These are phyloP conservation scores for Holothuria leucospilota DNA, from an alignment of 53 echinoderm and acorn worm species.

Conservation along the genomic window DNA sequence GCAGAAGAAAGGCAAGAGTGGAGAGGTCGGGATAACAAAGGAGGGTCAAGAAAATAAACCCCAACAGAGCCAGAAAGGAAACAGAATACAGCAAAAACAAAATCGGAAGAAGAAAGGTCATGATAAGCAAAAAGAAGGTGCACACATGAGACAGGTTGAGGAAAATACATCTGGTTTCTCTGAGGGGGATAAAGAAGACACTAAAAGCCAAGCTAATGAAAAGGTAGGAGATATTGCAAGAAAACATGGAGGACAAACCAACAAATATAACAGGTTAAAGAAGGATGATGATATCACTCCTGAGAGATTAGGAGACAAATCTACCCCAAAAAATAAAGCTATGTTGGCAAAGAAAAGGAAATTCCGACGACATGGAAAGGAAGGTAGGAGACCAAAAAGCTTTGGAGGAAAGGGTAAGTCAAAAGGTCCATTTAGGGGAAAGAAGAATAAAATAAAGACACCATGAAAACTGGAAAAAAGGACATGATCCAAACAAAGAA, in stretches of 20 bases:
- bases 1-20: slow-evolving; percentile 32
- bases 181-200: slow-evolving; percentile 5
- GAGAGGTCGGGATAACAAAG: background rate
- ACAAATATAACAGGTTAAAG: background rate
- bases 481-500: no score
- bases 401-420: slow-evolving; percentile 8
- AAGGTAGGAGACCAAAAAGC: slow-evolving; percentile 2
- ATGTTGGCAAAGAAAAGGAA: background rate
- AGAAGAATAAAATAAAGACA: slow-evolving; percentile 13
- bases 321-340: background rate
- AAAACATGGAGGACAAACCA: background rate
- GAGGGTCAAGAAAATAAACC: background rate
- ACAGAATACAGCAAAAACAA: background rate
- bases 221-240: background rate
- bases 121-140: background rate
- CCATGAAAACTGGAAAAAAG: background rate
- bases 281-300: background rate
- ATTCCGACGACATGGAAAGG: background rate
- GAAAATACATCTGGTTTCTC: background rate
- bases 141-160: background rate
- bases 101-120: background rate
- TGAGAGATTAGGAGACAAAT: background rate
- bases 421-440: background rate
- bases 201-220: slow-evolving; percentile 6
- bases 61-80: background rate